Evolutionary conservation across 2,888 invertebrate species (phyloP).

Genomic region (Chesias legatella): DNA sequence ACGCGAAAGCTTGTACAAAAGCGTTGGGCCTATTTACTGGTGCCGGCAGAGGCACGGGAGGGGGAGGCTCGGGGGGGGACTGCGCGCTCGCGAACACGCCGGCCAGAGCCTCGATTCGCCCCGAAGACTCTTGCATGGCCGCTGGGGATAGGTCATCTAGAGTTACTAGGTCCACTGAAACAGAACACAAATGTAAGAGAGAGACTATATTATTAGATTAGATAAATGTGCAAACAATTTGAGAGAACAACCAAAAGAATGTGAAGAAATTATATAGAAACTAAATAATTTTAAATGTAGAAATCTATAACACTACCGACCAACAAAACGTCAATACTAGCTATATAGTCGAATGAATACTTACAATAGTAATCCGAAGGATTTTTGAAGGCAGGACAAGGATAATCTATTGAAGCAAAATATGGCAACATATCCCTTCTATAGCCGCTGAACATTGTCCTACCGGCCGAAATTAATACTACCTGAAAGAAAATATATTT

Average conservation of each 20-base stretch:
- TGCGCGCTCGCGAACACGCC: constrained; percentile 88
- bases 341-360: constrained; percentile 53
- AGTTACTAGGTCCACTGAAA: constrained; percentile 94
- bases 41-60: constrained; percentile 87
- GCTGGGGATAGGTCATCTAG: constrained; percentile 95
- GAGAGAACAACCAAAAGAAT: too few relatives aligned
- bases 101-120: constrained; percentile 93
- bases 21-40: constrained; percentile 85
- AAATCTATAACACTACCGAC: not conserved
- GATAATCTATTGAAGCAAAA: constrained; percentile 93
- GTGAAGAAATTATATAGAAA: too few relatives aligned
- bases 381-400: constrained; percentile 97
- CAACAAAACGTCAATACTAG: not conserved
- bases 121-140: constrained; percentile 96
- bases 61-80: constrained; percentile 70
- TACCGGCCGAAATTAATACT: constrained; percentile 92
- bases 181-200: too few relatives aligned
- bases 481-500: constrained; percentile 70
- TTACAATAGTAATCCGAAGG: constrained; percentile 97
- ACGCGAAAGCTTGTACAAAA: constrained; percentile 85
- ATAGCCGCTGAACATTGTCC: constrained; percentile 94
- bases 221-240: too few relatives aligned
- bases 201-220: not conserved
- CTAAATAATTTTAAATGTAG: too few relatives aligned
- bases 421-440: constrained; percentile 95